Evolutionary conservation across 2,113 vertebrate genomes (phyloP), one percentile per base, ranked within the genome.

Genomic region (Leptocoma aspasia): DNA sequence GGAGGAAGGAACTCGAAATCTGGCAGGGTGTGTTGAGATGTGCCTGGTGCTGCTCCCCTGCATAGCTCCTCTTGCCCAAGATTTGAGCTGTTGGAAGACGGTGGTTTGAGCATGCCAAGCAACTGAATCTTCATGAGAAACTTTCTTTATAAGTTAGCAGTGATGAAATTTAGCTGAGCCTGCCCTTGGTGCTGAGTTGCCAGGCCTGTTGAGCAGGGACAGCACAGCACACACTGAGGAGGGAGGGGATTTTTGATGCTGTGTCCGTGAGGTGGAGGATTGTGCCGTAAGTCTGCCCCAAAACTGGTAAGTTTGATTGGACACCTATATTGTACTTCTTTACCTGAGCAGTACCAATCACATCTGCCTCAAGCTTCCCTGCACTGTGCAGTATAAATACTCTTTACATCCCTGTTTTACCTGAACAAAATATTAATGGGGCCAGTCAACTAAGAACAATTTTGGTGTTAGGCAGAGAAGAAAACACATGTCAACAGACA

Each of bases 401-500:
- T 52, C n/a, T 44, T 65, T 54, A 50, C 10, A 33, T 53, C 28
- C 19, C 17, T 72, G 8, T 59, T 80, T 77, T 53, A 20, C 20
- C 54, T 2, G 1, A 59, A 59, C 16, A 69, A 92, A 86, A 76
- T 63, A 24, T 26, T 47, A 50, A 41, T 69, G 57, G 56, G 15
- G 21, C 21, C 59, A 59, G 31, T 18, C 28, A 70, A 15, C 31
- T 61, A 41, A 50, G 66, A 88, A 33, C 3, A 60, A 27, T 30
- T 90, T 71, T 63, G 17, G 16, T 23, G 41, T 60, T 82, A n/a
- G 52, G 50, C 30, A 60, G 65, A 39, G 65, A 21, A 89, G 69
- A 80, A 89, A 78, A 71, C 31, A 23, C 11, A 20, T 0, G 0
- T 28, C 31, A 37, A 5, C 10, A 2, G 3, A 37, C 20, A 64